phyloP scores from a whole-genome alignment of 2,888 invertebrate species.

The Hypercompe scribonia region DNA sequence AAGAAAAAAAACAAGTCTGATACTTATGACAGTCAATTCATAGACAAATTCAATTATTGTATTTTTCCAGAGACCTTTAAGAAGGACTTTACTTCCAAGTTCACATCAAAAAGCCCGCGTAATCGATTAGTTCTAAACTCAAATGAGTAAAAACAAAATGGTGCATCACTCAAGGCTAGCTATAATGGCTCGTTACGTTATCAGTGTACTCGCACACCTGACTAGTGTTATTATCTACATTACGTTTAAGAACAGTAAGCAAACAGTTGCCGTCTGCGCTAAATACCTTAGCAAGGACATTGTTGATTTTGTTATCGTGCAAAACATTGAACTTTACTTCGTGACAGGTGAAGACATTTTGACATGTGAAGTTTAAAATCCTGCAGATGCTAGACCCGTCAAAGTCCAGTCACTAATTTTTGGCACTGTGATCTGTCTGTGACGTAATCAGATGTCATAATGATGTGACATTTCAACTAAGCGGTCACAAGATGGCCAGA shows the following conservation, averaged over 20 bases:
- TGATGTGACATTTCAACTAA: background rate
- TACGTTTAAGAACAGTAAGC: constrained; percentile 22
- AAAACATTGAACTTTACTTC: background rate
- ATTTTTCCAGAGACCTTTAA: background rate
- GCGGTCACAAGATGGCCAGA: background rate
- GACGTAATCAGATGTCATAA: background rate
- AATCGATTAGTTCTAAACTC: constrained; percentile 22
- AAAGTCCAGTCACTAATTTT: background rate
- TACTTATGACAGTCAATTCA: background rate
- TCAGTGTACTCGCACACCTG: constrained; percentile 50
- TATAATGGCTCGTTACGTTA: constrained; percentile 57
- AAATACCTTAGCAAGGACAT: constrained; percentile 22
- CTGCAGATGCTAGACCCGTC: background rate
- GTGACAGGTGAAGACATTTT: too few species aligned
- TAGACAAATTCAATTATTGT: background rate
- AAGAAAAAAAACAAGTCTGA: background rate
- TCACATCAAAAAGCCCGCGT: constrained; percentile 19
- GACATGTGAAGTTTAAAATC: background rate
- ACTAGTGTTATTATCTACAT: constrained; percentile 39
- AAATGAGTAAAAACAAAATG: constrained; percentile 37
- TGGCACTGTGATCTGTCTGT: background rate
- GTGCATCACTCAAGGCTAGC: constrained; percentile 35
- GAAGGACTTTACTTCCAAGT: background rate
- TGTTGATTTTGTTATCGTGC: background rate
- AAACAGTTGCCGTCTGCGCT: constrained; percentile 25